Percentiles rank a stretch among this genome's conserved stretches.
These are phyloP conservation scores for Bombus polaris DNA, from an alignment of 1,140 invertebrate genomes.

Conservation along the genomic window DNA sequence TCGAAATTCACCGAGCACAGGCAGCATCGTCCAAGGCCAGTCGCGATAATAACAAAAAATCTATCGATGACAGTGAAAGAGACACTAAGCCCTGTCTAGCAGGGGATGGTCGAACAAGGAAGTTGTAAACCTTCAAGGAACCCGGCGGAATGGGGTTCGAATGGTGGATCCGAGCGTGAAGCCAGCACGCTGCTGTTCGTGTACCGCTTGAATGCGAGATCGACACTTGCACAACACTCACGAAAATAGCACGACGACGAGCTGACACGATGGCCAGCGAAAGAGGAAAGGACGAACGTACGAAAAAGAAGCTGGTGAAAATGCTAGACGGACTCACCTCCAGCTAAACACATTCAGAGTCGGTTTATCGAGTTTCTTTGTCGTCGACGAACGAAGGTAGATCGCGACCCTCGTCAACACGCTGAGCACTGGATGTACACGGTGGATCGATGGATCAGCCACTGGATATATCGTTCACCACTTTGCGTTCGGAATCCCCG, in stretches of 20 bases:
- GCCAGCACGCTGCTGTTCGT: conserved; percentile 57
- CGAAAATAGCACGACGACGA: conserved; percentile 75
- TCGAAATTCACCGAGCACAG: not conserved
- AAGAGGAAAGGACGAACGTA: conserved; percentile 46
- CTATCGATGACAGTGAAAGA: not conserved
- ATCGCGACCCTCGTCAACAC: not conserved
- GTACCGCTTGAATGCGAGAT: conserved; percentile 72
- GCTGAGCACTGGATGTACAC: not conserved
- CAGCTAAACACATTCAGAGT: conserved; percentile 1
- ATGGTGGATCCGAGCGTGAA: conserved; percentile 2
- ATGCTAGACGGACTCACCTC: conserved; percentile 47
- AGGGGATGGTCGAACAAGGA: not conserved
- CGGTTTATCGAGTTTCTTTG: not conserved
- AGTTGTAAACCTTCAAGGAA: not conserved
- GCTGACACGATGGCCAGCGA: conserved; percentile 56
- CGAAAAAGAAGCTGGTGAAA: conserved; percentile 21
- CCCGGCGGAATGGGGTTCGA: not conserved
- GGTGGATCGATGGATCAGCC: conserved; percentile 43
- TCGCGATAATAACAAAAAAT: not conserved
- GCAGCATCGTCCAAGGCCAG: conserved; percentile 10
- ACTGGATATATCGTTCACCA: conserved; percentile 66
- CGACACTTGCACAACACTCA: conserved; percentile 80
- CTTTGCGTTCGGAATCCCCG: conserved; percentile 76
- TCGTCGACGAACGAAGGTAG: not conserved
- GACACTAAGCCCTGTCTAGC: not conserved